These are phyloP conservation scores for Nesoenas mayeri DNA, from an alignment of 2,113 vertebrate species.

Conservation along the genomic window DNA sequence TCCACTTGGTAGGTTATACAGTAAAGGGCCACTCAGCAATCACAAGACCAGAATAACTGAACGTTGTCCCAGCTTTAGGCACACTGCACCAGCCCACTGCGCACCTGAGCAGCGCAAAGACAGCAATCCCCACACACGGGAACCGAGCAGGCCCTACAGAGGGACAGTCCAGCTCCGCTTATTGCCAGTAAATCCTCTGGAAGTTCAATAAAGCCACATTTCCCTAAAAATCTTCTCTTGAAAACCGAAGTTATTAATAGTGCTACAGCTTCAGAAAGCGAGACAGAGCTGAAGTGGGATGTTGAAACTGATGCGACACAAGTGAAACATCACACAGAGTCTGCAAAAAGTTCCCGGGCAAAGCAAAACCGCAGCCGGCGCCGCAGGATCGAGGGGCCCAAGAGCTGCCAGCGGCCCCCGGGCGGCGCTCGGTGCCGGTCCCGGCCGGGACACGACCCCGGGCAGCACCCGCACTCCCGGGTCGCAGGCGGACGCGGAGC, in stretches of 20 bases:
- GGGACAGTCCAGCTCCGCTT: background rate
- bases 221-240: background rate
- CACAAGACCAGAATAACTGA: background rate
- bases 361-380: background rate
- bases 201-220: background rate
- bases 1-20: background rate
- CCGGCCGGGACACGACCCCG: too few species aligned
- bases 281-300: fast-evolving
- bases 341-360: background rate
- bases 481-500: background rate
- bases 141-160: background rate
- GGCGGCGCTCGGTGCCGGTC: too few species aligned
- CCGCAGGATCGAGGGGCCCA: background rate
- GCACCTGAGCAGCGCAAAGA: background rate
- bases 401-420: background rate
- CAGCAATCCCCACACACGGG: fast-evolving
- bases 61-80: background rate
- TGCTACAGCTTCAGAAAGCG: background rate
- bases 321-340: background rate
- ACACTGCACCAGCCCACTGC: fast-evolving
- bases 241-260: background rate
- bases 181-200: fast-evolving
- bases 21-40: background rate
- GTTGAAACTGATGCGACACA: background rate
- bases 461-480: too few species aligned